Evolutionary conservation across 1,140 invertebrate species (phyloP), one percentile per base, ranked within the genome.

Genomic region (Nylanderia fulva): DNA sequence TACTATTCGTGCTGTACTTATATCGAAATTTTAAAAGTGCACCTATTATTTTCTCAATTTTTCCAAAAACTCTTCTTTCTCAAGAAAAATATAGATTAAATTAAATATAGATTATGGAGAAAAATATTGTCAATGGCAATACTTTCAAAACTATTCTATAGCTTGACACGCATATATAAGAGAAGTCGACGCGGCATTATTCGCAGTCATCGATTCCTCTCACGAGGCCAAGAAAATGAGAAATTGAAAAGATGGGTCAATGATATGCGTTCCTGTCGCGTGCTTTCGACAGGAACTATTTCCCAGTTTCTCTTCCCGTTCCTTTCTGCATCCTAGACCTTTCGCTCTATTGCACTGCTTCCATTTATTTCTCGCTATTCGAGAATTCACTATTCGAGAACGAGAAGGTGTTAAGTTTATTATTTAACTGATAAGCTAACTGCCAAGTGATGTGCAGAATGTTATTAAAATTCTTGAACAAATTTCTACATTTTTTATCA

Each of bases 241-340:
- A 90, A 90, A 90, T 90, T 77, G 86, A 90, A 90, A 90, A 82
- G 79, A 84, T 42, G 52, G 88, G 89, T 84, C 88, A 90, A 88
- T 82, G 89, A 90, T 90, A 90, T 86, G 86, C 86, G 58, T 85
- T 61, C 36, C 84, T 88, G 84, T 88, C 88, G 80, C 75, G 63
- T 90, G 89, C 54, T 84, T 84, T 82, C 86, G 89, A 90, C 89
- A 90, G 89, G 79, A 86, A 88, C 88, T 87, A 90, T 90, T 90
- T 86, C 60, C 86, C 61, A 58, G 58, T 72, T 74, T 58, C 68
- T 4, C 15, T 18, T 42, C 15, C 24, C 9, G 11, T 3, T 60
- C 24, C 21, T 36, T 72, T 84, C 64, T 68, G 52, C 56, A 84
- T 86, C 63, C 63, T 69, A 58, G 60, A 54, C 33, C 61, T 29